Conservation (phyloP, 2,888 invertebrate species). For the Cheiracanthium punctorium region DNA sequence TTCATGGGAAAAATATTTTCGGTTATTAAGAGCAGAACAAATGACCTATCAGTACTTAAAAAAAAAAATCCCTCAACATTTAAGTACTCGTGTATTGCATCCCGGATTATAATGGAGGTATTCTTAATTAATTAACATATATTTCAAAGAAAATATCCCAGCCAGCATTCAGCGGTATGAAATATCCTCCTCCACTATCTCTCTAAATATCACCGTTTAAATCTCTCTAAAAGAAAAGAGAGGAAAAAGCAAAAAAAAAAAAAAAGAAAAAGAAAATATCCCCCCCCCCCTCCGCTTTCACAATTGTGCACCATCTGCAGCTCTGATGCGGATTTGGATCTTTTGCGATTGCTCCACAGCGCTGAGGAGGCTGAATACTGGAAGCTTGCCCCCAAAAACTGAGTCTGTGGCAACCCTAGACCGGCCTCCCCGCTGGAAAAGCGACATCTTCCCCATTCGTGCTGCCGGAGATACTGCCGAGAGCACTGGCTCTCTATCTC, state of each 20-base stretch:
- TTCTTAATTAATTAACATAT: background rate
- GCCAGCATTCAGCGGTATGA: background rate
- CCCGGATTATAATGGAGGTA: background rate
- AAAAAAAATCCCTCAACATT: background rate
- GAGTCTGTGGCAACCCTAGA: slow-evolving; percentile 53
- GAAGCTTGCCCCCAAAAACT: slow-evolving; percentile 11
- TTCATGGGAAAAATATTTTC: no score
- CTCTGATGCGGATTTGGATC: slow-evolving; percentile 22
- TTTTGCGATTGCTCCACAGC: background rate
- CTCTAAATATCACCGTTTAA: slow-evolving; percentile 10
- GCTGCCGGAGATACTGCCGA: slow-evolving; percentile 15
- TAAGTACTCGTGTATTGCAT: background rate
- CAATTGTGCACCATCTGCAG: slow-evolving; percentile 35
- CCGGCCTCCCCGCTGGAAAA: slow-evolving; percentile 50
- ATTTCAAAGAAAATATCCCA: background rate
- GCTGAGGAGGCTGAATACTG: slow-evolving; percentile 16
- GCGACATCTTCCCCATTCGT: slow-evolving; percentile 55
- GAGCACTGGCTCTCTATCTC: slow-evolving; percentile 18
- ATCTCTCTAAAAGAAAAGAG: background rate
- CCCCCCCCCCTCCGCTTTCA: background rate
- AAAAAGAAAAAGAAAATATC: background rate
- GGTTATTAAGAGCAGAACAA: no score
- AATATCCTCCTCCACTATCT: background rate
- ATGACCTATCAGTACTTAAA: background rate
- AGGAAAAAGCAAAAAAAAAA: background rate